Evolutionary conservation across 1,140 invertebrate genomes (phyloP).

Genomic region (Anastrepha obliqua): DNA sequence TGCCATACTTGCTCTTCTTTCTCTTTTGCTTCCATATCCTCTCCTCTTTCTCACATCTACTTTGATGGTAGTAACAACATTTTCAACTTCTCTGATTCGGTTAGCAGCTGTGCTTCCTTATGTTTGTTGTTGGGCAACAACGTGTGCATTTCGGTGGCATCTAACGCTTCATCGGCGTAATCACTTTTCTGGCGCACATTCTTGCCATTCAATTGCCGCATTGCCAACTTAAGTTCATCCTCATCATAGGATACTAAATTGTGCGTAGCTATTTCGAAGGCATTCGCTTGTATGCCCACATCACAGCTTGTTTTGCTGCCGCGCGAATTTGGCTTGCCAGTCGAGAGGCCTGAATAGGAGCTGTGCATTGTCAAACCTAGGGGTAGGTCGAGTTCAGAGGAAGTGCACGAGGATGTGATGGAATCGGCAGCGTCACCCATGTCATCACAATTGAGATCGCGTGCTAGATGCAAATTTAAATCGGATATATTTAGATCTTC

Average conservation of each 20-base stretch:
- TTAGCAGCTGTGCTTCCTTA: conserved; percentile 67
- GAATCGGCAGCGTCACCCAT: conserved; percentile 54
- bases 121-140: conserved; percentile 61
- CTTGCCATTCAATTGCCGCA: conserved; percentile 68
- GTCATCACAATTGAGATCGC: conserved; percentile 58
- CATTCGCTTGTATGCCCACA: conserved; percentile 78
- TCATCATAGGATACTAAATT: conserved; percentile 72
- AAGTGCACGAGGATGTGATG: conserved; percentile 64
- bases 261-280: conserved; percentile 79
- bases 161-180: conserved; percentile 59
- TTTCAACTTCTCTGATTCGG: conserved; percentile 74
- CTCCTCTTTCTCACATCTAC: conserved; percentile 55
- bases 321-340: conserved; percentile 76
- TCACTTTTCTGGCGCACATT: conserved; percentile 63
- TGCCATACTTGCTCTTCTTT: no score
- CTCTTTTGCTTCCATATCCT: no score
- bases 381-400: conserved; percentile 63
- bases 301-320: conserved; percentile 75
- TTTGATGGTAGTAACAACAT: conserved; percentile 74
- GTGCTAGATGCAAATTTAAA: conserved; percentile 63
- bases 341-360: conserved; percentile 75
- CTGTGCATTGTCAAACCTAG: conserved; percentile 71
- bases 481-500: conserved; percentile 60
- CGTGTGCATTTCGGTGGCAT: conserved; percentile 67
- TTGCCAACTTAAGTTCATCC: conserved; percentile 68